Evolutionary conservation across 2,888 invertebrate species (phyloP), one percentile per base, ranked within the genome.

Genomic region (Tupiocoris notatus): DNA sequence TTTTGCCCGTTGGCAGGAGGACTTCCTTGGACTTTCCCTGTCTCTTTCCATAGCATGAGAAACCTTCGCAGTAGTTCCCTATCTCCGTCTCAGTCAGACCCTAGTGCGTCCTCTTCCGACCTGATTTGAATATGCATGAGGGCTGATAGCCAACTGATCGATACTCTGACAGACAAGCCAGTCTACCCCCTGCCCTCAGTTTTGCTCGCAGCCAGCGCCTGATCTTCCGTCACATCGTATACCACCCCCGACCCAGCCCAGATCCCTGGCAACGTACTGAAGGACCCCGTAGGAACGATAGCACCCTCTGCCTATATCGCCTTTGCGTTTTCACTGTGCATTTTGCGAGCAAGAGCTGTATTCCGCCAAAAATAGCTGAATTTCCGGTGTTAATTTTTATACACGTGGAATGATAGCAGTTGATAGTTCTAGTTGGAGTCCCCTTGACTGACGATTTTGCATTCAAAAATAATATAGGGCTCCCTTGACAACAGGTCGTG

Each of bases 141-240:
- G 39, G 56, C 77, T 79, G 79, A 79, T 79, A 79, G 78, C 78
- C 70, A 79, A 78, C 79, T 79, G 78, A 79, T 79, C 79, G 79
- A 79, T 79, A 78, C 75, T 61, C 78, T 79, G 79, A 79, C 79
- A 77, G 79, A 73, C 79, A 78, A 75, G 25, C 75, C 77, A 59
- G 59, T 56, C 75, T 59, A 70, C 22, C 39, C n/a, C n/a, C 22
- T 22, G 54, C 56, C 63, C 64, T 20, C 59, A 16, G 16, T 20
- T 21, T 16, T 39, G 21, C 68, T 20, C n/a, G n/a, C n/a, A n/a
- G n/a, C n/a, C n/a, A n/a, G n/a, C n/a, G 12, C 3, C 61, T 71
- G 18, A 57, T 58, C 58, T 23, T 59, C 70, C 64, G n/a, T n/a
- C 64, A 21, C 16, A 21, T 20, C 20, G 20, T 18, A 59, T 18